Conservation (phyloP, 35 echinoderm and acorn worm genomes). For the Eucidaris tribuloides region DNA sequence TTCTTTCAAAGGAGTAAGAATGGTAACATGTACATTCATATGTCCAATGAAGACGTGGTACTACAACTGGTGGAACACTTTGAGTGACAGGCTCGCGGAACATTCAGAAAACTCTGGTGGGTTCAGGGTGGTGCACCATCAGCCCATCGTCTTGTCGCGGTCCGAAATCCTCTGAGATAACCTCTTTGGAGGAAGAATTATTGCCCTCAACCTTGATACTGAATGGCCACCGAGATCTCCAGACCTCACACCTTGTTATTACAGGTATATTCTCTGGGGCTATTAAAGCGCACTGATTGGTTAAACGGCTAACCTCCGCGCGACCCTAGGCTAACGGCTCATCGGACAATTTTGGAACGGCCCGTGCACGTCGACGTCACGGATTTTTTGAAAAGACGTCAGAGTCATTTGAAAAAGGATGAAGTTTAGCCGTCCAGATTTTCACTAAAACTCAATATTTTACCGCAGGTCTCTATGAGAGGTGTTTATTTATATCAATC, state of each 20-base stretch:
- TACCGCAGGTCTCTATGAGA: too few species aligned
- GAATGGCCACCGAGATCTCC: not conserved
- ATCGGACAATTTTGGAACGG: too few species aligned
- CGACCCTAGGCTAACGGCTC: too few species aligned
- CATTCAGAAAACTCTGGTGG: not conserved
- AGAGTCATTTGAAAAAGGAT: too few species aligned
- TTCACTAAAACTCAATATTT: too few species aligned
- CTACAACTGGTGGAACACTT: not conserved
- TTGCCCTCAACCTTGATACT: not conserved
- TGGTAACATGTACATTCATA: not conserved
- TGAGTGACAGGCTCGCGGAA: not conserved
- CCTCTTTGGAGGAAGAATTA: not conserved
- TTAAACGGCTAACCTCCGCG: too few species aligned
- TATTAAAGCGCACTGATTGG: too few species aligned
- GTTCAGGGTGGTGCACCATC: conserved; percentile 5
- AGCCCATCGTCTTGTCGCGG: not conserved
- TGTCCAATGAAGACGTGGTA: not conserved
- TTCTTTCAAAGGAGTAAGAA: not conserved
- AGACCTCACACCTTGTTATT: not conserved
- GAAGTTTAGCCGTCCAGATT: too few species aligned
- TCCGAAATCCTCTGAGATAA: not conserved
- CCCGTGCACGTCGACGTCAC: too few species aligned
- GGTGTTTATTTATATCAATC: too few species aligned
- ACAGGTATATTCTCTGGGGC: too few species aligned
- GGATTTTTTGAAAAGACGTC: too few species aligned